phyloP scores from a whole-genome alignment of 2,797 vertebrate species.

The Distichodus sexfasciatus region DNA sequence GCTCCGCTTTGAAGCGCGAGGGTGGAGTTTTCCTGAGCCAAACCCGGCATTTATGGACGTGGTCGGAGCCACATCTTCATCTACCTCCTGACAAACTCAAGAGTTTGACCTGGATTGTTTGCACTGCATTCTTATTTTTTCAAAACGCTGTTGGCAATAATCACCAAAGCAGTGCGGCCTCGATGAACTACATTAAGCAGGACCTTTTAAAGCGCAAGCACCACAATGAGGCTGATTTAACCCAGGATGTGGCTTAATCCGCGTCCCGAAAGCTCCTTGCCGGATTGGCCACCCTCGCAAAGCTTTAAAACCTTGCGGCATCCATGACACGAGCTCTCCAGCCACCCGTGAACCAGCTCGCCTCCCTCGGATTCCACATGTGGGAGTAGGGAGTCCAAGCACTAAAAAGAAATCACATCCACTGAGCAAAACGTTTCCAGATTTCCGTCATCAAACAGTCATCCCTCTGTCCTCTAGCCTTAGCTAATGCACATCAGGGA shows the following conservation, averaged over 20 bases:
- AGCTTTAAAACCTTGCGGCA: slow-evolving; percentile 8
- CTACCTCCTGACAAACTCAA: not conserved
- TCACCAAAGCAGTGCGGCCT: not conserved
- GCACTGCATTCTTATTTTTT: too few species aligned
- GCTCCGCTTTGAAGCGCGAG: slow-evolving; percentile 42
- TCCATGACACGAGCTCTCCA: slow-evolving; percentile 3
- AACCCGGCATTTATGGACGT: slow-evolving; percentile 4
- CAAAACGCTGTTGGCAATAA: too few species aligned
- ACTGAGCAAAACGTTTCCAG: slow-evolving; percentile 15
- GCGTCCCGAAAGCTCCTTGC: not conserved
- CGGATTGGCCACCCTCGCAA: not conserved
- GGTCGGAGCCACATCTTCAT: slow-evolving; percentile 16
- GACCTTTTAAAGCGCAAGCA: not conserved
- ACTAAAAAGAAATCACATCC: slow-evolving; percentile 11
- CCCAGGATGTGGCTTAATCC: not conserved
- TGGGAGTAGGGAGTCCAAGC: not conserved
- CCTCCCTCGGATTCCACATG: not conserved
- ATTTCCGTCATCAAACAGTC: slow-evolving; percentile 17
- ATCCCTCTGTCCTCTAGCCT: slow-evolving; percentile 2
- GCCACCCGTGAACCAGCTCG: not conserved
- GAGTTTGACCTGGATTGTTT: not conserved
- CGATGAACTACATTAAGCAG: not conserved
- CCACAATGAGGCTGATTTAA: not conserved
- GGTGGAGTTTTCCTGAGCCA: slow-evolving; percentile 25
- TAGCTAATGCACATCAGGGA: slow-evolving; percentile 12